These are phyloP conservation scores for Lycocorax pyrrhopterus DNA, from an alignment of 2,113 vertebrate genomes.

Conservation along the genomic window DNA sequence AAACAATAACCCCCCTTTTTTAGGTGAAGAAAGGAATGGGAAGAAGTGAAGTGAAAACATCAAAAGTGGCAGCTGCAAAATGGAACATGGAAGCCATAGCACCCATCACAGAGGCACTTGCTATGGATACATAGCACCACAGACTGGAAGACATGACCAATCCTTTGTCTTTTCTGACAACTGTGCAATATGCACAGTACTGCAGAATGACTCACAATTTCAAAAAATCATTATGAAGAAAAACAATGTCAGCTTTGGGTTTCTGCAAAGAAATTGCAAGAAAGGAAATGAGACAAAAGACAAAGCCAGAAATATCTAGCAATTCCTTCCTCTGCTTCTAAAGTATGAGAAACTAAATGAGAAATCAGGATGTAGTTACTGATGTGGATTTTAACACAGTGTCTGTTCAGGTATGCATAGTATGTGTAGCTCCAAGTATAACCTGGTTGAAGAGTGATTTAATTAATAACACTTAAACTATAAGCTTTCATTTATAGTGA, in stretches of 20 bases:
- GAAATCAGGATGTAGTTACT: constrained; percentile 36
- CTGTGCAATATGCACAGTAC: neutral
- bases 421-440: constrained; percentile 24
- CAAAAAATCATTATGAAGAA: neutral
- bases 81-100: neutral
- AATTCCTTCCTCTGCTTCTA: constrained; percentile 2
- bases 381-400: constrained; percentile 39
- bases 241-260: neutral
- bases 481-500: constrained; percentile 6
- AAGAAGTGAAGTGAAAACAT: neutral
- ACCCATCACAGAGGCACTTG: neutral
- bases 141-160: neutral
- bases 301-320: neutral
- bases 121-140: neutral
- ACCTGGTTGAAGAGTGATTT: constrained; percentile 43
- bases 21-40: neutral
- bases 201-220: neutral
- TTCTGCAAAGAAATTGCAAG: neutral
- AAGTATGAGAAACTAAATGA: neutral
- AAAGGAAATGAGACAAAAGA: neutral
- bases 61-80: neutral
- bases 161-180: neutral
- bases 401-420: constrained; percentile 35
- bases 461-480: constrained; percentile 38
- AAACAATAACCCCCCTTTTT: neutral